These are phyloP conservation scores for Hippoglossus stenolepis DNA, from an alignment of 2,113 vertebrate genomes.

Conservation along the genomic window DNA sequence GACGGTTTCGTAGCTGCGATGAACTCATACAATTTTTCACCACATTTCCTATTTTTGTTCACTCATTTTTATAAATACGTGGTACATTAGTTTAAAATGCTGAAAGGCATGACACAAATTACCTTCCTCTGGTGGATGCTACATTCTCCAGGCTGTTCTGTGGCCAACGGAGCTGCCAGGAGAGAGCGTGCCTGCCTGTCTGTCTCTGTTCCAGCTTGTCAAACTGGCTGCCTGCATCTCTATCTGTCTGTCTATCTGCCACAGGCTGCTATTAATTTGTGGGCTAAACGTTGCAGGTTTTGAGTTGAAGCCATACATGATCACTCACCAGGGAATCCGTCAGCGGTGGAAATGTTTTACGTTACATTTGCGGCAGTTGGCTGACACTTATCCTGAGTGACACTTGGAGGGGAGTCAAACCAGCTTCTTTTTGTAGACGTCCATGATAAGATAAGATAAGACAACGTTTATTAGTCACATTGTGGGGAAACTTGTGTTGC, in stretches of 20 bases:
- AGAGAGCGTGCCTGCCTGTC: constrained; percentile 10
- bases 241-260: constrained; percentile 24
- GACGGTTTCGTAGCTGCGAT: too few species aligned
- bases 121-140: not conserved
- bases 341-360: constrained; percentile 39
- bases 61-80: too few species aligned
- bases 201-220: constrained; percentile 30
- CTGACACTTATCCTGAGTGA: constrained; percentile 46
- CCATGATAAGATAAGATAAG: too few species aligned
- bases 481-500: too few species aligned
- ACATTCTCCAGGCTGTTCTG: constrained; percentile 9
- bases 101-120: not conserved
- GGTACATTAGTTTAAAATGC: too few species aligned
- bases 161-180: constrained; percentile 20
- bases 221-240: constrained; percentile 23
- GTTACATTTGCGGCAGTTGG: constrained; percentile 5
- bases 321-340: constrained; percentile 34
- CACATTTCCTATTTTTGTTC: too few species aligned
- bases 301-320: constrained; percentile 24
- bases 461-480: too few species aligned
- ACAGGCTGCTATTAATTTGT: constrained; percentile 21
- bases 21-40: too few species aligned
- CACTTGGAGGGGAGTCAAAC: not conserved
- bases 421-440: too few species aligned
- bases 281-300: constrained; percentile 25